Conservation (phyloP, 2,888 invertebrate species). For the Pachymerium ferrugineum region DNA sequence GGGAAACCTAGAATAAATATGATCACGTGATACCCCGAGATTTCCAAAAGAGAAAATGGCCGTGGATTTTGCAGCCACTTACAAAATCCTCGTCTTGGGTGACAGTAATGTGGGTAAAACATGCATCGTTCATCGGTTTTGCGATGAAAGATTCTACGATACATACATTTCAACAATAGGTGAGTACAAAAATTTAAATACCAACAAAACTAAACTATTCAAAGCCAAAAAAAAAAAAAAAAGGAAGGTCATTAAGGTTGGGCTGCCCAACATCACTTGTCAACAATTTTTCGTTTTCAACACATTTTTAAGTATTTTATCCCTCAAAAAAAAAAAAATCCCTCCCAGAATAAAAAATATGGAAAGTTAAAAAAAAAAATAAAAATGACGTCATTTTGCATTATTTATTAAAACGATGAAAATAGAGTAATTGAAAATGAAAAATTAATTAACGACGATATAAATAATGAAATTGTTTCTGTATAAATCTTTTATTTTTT, state of each 20-base stretch:
- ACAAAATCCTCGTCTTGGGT: conserved; percentile 77
- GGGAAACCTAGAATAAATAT: not conserved
- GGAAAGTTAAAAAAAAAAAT: not conserved
- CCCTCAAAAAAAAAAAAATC: too few relatives aligned
- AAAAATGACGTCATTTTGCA: too few relatives aligned
- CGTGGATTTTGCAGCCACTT: conserved; percentile 78
- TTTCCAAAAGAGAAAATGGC: conserved; percentile 55
- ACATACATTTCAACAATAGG: conserved; percentile 87
- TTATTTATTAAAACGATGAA: too few relatives aligned
- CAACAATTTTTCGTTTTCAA: too few relatives aligned
- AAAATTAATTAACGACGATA: too few relatives aligned
- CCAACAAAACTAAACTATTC: too few relatives aligned
- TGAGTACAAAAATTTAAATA: conserved; percentile 50
- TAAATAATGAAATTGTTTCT: too few relatives aligned
- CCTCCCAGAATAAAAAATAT: not conserved
- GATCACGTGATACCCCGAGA: not conserved
- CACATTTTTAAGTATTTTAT: too few relatives aligned
- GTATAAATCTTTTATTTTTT: too few relatives aligned
- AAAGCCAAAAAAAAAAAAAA: too few relatives aligned
- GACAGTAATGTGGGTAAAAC: conserved; percentile 88
- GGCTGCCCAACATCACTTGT: conserved; percentile 4
- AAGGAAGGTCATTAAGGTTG: too few relatives aligned
- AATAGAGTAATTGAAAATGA: too few relatives aligned
- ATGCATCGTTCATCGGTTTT: conserved; percentile 82
- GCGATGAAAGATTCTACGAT: conserved; percentile 83